These are phyloP conservation scores for Lacerta viridis DNA, from an alignment of 2,797 vertebrate species.

Conservation along the genomic window DNA sequence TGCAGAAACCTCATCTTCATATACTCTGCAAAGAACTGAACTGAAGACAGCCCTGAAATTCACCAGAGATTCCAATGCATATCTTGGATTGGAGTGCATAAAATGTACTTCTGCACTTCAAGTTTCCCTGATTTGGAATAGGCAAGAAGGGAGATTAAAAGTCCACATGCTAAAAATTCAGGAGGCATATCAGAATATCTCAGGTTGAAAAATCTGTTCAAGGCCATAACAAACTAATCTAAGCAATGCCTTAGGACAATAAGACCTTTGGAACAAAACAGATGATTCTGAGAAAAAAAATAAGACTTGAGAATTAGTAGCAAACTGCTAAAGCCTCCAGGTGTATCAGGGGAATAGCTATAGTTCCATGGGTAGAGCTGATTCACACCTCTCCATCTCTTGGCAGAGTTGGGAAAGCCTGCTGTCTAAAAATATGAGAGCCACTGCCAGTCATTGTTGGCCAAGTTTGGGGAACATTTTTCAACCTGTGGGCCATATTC, in stretches of 20 bases:
- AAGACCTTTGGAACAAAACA: not conserved
- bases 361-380: not conserved
- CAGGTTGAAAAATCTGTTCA: slow-evolving; percentile 8
- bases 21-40: not conserved
- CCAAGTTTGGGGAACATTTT: too few relatives aligned
- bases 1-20: not conserved
- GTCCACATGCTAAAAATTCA: slow-evolving; percentile 3
- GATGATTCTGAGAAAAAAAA: slow-evolving; percentile 11
- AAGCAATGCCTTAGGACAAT: slow-evolving; percentile 26
- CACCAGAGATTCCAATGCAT: not conserved
- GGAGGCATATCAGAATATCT: not conserved
- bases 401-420: too few relatives aligned
- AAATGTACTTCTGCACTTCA: not conserved
- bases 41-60: slow-evolving; percentile 2
- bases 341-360: slow-evolving; percentile 35
- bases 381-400: too few relatives aligned
- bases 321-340: slow-evolving; percentile 35
- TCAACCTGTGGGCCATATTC: too few relatives aligned
- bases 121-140: not conserved
- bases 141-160: not conserved
- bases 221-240: slow-evolving; percentile 15
- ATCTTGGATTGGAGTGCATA: not conserved
- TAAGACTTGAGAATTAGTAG: not conserved
- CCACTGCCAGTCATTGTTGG: not conserved
- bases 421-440: not conserved